These are phyloP conservation scores for Oreonectes daqikongensis DNA, from an alignment of 2,797 vertebrate genomes.

Conservation along the genomic window DNA sequence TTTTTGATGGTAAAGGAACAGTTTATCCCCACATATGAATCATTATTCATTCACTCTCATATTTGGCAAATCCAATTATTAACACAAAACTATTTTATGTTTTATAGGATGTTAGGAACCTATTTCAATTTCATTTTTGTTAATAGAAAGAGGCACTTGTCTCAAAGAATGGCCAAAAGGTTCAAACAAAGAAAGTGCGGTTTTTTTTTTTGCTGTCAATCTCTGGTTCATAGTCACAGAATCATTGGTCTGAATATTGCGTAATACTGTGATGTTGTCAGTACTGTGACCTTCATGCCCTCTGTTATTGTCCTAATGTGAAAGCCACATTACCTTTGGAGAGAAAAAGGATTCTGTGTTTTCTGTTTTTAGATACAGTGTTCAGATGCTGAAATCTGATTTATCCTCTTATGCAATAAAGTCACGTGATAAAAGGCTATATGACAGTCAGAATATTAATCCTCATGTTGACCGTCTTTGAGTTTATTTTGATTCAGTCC, in stretches of 20 bases:
- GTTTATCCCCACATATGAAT: no score
- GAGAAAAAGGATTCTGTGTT: background rate
- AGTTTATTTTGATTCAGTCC: background rate
- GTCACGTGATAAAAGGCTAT: constrained; percentile 47
- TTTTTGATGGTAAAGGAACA: no score
- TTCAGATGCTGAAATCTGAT: constrained; percentile 68
- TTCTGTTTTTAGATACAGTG: constrained; percentile 43
- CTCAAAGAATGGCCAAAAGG: background rate
- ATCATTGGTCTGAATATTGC: constrained; percentile 19
- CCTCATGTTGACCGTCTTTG: constrained; percentile 60
- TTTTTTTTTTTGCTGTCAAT: background rate
- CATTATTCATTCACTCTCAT: no score
- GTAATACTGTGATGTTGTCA: background rate
- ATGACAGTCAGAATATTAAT: constrained; percentile 70
- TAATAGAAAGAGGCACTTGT: background rate
- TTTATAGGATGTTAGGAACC: no score
- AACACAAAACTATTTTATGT: no score
- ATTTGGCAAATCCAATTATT: no score
- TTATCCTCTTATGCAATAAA: constrained; percentile 56
- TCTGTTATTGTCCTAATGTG: constrained; percentile 60
- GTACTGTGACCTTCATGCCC: background rate
- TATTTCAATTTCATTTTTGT: background rate
- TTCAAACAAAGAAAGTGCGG: background rate
- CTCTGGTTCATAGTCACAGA: background rate
- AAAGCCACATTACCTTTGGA: constrained; percentile 51